Evolutionary conservation across 2,797 vertebrate species (phyloP).

Genomic region (Choloepus didactylus): DNA sequence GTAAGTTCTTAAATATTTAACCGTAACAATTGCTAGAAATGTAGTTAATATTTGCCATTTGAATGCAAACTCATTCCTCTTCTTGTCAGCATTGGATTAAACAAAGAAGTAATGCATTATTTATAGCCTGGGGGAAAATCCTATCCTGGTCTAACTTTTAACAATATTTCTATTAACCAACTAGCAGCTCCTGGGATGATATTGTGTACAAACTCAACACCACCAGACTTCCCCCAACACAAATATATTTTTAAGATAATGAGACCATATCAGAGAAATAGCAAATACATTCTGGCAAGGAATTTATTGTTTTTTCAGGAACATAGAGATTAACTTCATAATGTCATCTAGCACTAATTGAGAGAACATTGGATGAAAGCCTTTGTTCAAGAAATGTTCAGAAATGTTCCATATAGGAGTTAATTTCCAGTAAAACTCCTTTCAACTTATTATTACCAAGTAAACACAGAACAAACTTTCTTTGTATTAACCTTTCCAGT

Average conservation of each 20-base stretch:
- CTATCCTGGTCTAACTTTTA: constrained; percentile 78
- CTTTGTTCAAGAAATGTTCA: neutral
- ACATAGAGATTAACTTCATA: neutral
- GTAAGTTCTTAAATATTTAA: constrained; percentile 76
- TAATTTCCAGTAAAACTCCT: neutral
- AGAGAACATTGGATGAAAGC: neutral
- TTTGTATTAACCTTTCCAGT: neutral
- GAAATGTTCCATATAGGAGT: neutral
- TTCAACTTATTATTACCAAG: neutral
- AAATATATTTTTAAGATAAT: constrained; percentile 45
- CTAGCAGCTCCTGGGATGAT: constrained; percentile 67
- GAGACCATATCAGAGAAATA: constrained; percentile 46
- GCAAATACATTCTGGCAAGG: constrained; percentile 38
- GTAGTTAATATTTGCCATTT: constrained; percentile 79
- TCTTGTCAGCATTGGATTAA: constrained; percentile 80
- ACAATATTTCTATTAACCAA: constrained; percentile 65
- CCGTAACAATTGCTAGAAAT: constrained; percentile 72
- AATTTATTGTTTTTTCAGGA: neutral
- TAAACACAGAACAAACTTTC: neutral
- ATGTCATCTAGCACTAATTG: neutral
- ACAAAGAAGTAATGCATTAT: constrained; percentile 81
- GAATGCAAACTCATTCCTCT: constrained; percentile 78
- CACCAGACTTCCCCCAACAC: neutral
- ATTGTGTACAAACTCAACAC: constrained; percentile 53
- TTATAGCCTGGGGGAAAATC: constrained; percentile 78